Evolutionary conservation across 2,113 vertebrate species (phyloP), one percentile per base, ranked within the genome.

Genomic region (Notarius quadriscutis): DNA sequence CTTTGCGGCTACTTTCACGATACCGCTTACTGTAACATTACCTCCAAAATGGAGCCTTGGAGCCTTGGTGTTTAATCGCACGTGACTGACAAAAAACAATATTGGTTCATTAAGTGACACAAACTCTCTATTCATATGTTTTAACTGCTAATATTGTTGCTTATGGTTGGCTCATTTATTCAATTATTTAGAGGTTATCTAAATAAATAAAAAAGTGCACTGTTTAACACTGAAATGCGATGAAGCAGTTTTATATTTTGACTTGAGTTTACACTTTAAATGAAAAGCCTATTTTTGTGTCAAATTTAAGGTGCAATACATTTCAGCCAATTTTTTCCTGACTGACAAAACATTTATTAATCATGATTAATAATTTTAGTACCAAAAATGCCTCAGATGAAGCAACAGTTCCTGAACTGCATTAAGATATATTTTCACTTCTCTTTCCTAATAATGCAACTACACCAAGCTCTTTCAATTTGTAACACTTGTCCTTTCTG

Each of bases 371-470:
- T 25, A n/a, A 57, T 57, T 8, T 30, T 11, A 30, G 51, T 34
- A 48, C 17, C 34, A 34, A 41, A 34, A 11, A 1, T 0, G 9
- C 34, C 17, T 41, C 69, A 72, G 17, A 20, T 41, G 20, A 75
- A 72, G 69, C 75, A 79, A 34, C 55, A 80, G 53, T 11, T 80
- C 17, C 81, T 81, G 41, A 18, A 15, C 65, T 84, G 82, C 63
- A 69, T 78, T 79, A 71, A n/a, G 41, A 80, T 15, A 71, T 84
- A 41, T 86, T 84, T 89, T 72, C 81, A 79, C 63, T 51, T 58
- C 71, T 55, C 25, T 22, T 72, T 48, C n/a, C 69, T 55, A 30
- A 18, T 77, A 50, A 15, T 62, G 58, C 22, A 11, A 7, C 50
- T 17, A 75, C 57, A 41, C 12, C 12, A 8, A 77, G 14, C 41